Base-by-base conservation (phyloP, 2,888 invertebrate genomes). In the Galerucella nymphaeae region DNA sequence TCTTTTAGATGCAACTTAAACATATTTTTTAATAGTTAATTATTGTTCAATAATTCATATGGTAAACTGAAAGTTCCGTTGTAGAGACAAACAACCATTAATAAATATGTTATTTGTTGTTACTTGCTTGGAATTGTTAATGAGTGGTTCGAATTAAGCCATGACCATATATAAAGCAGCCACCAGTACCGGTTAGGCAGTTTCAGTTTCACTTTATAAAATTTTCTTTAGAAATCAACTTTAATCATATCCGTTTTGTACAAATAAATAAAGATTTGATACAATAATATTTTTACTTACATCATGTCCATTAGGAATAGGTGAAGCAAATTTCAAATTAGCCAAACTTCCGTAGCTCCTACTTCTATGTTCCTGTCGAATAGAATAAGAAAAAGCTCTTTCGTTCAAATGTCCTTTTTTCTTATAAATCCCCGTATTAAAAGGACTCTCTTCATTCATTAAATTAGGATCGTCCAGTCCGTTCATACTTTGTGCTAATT, bases 341-440 rank as follows among this genome's bases (percentile, higher is more conserved):
- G 96, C 96, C 85, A 97, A 88, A 74, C 96, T 96, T 73, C 96
- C 96, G 86, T 97, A 96, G 82, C 96, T 96, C 75, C 97, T 90
- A 85, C 96, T 96, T 78, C 97, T 91, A 85, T 97, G 96, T 85
- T 97, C 97, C 85, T 97, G 96, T 71, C 97, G 89, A 83, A 97
- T 97, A 80, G 96, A 96, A 87, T 97, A 96, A 71, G 96, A 96
- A 85, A 97, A 97, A 30, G 97, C 97, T 66, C 96, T 89, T 86
- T 97, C 97, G 86, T 97, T 97, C 78, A 97, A 87, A 83, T 97
- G 96, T 0, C 96, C 96, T 83, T 96, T 96, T 84, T 96, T 93
- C 81, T 95, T 89, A 84, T 96, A 96, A 76, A 96, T 96, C n/a
- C 94, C 94, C 0, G 94, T 93, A 66, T 95, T 91, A 82, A 91